phyloP scores from a whole-genome alignment of 1,140 invertebrate genomes.

The Drosophila paulistorum region DNA sequence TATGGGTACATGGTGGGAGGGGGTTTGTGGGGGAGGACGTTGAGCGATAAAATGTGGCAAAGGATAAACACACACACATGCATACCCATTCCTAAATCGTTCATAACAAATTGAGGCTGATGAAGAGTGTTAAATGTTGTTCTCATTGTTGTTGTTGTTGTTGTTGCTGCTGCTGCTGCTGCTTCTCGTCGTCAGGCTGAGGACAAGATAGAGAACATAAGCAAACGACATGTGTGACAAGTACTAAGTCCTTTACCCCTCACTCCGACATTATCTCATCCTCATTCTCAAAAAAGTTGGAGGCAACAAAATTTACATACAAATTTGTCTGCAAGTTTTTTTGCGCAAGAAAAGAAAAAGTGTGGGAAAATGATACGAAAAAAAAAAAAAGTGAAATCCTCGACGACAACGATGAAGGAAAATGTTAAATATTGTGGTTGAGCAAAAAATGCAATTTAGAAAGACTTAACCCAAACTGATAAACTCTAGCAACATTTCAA shows the following conservation, averaged over 20 bases:
- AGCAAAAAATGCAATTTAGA: neutral
- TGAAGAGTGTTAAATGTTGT: conserved; percentile 65
- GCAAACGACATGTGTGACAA: conserved; percentile 73
- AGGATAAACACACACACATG: conserved; percentile 49
- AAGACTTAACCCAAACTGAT: conserved; percentile 4
- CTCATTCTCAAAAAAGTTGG: neutral
- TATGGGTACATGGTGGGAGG: conserved; percentile 48
- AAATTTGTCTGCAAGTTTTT: conserved; percentile 70
- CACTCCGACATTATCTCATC: neutral
- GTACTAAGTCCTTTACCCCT: conserved; percentile 50
- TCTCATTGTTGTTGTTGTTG: conserved; percentile 31
- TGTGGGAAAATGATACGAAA: conserved; percentile 45
- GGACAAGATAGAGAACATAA: conserved; percentile 50
- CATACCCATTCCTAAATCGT: conserved; percentile 34
- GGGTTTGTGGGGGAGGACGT: neutral
- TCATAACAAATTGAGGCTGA: conserved; percentile 78
- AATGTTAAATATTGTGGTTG: conserved; percentile 1
- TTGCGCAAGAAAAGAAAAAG: conserved; percentile 33
- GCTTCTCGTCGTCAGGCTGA: conserved; percentile 11
- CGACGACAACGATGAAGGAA: neutral
- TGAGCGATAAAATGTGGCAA: conserved; percentile 30
- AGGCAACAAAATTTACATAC: conserved; percentile 72
- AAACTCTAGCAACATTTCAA: conserved; percentile 2
- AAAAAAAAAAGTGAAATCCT: neutral
- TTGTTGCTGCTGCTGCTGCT: neutral